Conservation (phyloP, 1,140 invertebrate genomes). For the Globodera rostochiensis region DNA sequence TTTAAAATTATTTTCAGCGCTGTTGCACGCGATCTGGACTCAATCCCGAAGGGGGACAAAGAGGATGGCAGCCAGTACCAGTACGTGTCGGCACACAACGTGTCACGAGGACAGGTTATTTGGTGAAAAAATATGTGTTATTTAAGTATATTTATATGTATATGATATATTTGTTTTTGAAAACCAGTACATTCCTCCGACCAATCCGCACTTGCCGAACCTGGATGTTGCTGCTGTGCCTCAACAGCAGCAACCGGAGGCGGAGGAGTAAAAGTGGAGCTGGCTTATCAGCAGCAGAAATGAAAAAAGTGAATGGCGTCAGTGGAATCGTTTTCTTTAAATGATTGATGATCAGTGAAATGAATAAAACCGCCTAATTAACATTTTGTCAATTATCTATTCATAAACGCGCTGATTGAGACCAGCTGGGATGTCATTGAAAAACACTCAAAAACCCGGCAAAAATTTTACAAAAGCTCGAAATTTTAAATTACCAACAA, state of each 20-base stretch:
- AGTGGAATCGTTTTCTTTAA: too few relatives aligned
- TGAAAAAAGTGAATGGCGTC: too few relatives aligned
- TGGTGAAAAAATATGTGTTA: neutral
- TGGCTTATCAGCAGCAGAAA: too few relatives aligned
- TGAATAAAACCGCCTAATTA: too few relatives aligned
- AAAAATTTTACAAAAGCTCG: too few relatives aligned
- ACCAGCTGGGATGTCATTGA: too few relatives aligned
- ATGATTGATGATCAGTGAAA: too few relatives aligned
- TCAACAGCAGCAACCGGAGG: neutral
- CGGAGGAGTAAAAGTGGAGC: neutral
- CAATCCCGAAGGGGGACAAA: constrained; percentile 30
- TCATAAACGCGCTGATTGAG: too few relatives aligned
- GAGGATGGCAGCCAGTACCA: constrained; percentile 36
- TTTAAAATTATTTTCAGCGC: constrained; percentile 26
- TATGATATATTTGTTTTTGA: neutral
- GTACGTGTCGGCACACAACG: constrained; percentile 27
- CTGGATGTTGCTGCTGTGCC: neutral
- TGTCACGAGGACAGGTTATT: neutral
- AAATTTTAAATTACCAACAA: too few relatives aligned
- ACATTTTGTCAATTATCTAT: too few relatives aligned
- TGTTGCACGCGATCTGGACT: constrained; percentile 25
- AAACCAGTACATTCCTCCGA: neutral
- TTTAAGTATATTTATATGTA: neutral
- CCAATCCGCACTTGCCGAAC: constrained; percentile 5
- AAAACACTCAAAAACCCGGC: too few relatives aligned